phyloP scores from a whole-genome alignment of 2,797 vertebrate species.

The Argyrosomus regius region DNA sequence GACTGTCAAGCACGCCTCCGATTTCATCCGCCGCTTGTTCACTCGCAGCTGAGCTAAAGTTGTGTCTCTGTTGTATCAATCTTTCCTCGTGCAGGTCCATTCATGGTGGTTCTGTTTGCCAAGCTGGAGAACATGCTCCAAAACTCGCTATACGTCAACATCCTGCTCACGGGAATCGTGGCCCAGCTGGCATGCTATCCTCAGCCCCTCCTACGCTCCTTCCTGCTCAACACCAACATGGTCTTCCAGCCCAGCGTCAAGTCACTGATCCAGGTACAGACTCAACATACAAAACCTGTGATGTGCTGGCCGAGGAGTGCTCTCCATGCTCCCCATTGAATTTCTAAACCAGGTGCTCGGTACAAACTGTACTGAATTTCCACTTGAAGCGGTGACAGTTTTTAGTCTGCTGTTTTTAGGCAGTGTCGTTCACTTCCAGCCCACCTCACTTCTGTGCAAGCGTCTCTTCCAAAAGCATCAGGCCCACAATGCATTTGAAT shows the following conservation, averaged over 20 bases:
- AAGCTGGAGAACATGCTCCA: constrained; percentile 98
- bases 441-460: constrained; percentile 51
- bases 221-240: constrained; percentile 99
- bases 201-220: constrained; percentile 97
- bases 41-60: neutral
- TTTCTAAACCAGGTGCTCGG: neutral
- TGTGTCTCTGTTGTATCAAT: neutral
- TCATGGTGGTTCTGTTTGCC: constrained; percentile 93
- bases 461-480: constrained; percentile 37
- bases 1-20: neutral
- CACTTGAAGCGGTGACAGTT: neutral
- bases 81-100: constrained; percentile 88
- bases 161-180: constrained; percentile 95
- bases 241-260: constrained; percentile 99
- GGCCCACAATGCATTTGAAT: constrained; percentile 30
- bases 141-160: constrained; percentile 97
- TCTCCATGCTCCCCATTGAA: neutral
- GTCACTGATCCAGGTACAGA: constrained; percentile 94
- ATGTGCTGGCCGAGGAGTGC: neutral
- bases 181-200: constrained; percentile 96
- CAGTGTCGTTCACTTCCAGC: constrained; percentile 31
- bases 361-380: neutral
- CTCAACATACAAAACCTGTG: no score
- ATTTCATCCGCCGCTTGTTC: neutral
- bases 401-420: constrained; percentile 12